Evolutionary conservation across 2,888 invertebrate species (phyloP), one percentile per base, ranked within the genome.

Genomic region (Drosophila histrio): DNA sequence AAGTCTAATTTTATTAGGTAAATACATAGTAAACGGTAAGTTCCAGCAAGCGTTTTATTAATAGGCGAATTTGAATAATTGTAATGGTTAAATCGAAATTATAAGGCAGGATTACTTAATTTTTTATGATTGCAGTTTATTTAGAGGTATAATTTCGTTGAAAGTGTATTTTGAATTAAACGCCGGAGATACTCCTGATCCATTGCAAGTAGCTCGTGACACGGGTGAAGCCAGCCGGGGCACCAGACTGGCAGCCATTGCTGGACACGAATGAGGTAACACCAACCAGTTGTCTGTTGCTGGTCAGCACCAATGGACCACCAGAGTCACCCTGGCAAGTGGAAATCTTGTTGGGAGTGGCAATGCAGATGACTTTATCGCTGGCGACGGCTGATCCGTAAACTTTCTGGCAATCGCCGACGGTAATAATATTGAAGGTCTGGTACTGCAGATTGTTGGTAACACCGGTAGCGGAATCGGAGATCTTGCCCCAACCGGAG

Each of bases 401-500:
- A 34, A 64, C 52, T 0, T 6, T 15, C 0, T 65, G 53, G 77
- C 92, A 93, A 6, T 56, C 50, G 2, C 34, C 7, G 53, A 91
- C 89, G 13, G 82, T 66, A 2, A 91, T 87, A 24, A 92, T 81
- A 0, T 89, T 57, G 15, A 63, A 83, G 24, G 61, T 70, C 9
- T 62, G 59, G 52, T 86, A 88, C 59, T 91, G 84, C n/a, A 92
- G 83, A 13, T 89, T 89, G 15, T 81, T 64, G 41, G 75, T 62
- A 17, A 79, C 77, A 52, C 46, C 32, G 19, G 50, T 38, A 30
- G 63, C 32, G 5, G 7, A 1, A 5, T 89, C 87, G 1, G 79
- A 77, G 56, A 68, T 78, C 32, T 79, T 86, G 36, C 93, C 93
- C 93, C 93, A 93, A n/a, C 93, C 93, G 54, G 91, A 91, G 38